These are phyloP conservation scores for Cheiracanthium punctorium DNA, from an alignment of 2,888 invertebrate species.

Conservation along the genomic window DNA sequence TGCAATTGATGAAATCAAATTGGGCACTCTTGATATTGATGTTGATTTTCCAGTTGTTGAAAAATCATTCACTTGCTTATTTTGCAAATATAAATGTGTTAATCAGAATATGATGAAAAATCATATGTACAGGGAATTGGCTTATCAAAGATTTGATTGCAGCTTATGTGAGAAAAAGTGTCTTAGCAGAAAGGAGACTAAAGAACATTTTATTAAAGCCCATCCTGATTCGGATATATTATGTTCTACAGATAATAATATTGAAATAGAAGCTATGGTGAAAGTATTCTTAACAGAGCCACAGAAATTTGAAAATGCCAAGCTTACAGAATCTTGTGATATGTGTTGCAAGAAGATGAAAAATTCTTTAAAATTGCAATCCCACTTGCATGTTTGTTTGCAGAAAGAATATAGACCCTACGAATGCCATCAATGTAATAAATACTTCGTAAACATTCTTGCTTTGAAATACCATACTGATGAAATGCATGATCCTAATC, in stretches of 20 bases:
- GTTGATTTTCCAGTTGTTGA: not conserved
- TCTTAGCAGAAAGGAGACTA: constrained; percentile 29
- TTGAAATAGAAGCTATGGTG: constrained; percentile 29
- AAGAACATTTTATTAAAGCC: constrained; percentile 15
- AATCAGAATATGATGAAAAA: constrained; percentile 33
- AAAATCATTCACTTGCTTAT: constrained; percentile 26
- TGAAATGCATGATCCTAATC: constrained; percentile 29
- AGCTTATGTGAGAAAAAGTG: constrained; percentile 27
- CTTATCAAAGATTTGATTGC: constrained; percentile 47
- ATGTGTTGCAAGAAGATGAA: constrained; percentile 34
- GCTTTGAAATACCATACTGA: constrained; percentile 42
- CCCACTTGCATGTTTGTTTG: constrained; percentile 16
- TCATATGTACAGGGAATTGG: constrained; percentile 49
- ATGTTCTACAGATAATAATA: constrained; percentile 10
- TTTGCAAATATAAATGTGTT: constrained; percentile 44
- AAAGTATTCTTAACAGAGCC: constrained; percentile 10
- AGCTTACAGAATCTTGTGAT: not conserved
- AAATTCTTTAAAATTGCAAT: constrained; percentile 1
- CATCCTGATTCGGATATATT: constrained; percentile 28
- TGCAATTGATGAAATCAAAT: not conserved
- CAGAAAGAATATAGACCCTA: constrained; percentile 26
- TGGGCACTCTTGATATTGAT: not conserved
- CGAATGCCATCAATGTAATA: constrained; percentile 36
- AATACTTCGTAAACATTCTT: not conserved
- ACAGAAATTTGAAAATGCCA: not conserved